Percentiles rank a stretch among this genome's conserved stretches.
These are phyloP conservation scores for Conistra vaccinii DNA, from an alignment of 2,888 invertebrate genomes.

Conservation along the genomic window DNA sequence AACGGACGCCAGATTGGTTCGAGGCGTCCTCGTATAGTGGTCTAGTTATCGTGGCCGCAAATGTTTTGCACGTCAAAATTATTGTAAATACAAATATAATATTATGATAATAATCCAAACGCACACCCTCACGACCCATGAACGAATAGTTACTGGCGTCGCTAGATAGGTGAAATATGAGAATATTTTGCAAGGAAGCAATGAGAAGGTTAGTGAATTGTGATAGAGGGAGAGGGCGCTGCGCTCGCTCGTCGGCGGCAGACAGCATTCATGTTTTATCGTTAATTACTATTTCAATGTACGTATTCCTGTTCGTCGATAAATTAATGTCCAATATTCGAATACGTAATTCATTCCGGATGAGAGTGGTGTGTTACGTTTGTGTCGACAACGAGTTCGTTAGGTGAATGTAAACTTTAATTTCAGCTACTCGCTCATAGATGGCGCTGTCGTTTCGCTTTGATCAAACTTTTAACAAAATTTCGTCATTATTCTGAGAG, in stretches of 20 bases:
- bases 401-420: conserved; percentile 61
- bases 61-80: conserved; percentile 54
- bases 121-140: conserved; percentile 81
- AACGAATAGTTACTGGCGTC: conserved; percentile 72
- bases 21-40: conserved; percentile 52
- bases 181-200: conserved; percentile 82
- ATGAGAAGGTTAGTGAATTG: conserved; percentile 90
- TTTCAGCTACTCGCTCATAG: conserved; percentile 73
- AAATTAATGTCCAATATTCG: conserved; percentile 81
- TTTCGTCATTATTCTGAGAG: conserved; percentile 84
- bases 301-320: conserved; percentile 80
- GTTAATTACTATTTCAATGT: conserved; percentile 80
- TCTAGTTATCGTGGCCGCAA: conserved; percentile 44
- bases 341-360: conserved; percentile 81
- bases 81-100: conserved; percentile 74
- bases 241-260: conserved; percentile 67
- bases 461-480: conserved; percentile 65
- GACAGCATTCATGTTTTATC: conserved; percentile 74
- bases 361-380: conserved; percentile 73
- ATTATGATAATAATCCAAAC: conserved; percentile 71
- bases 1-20: conserved; percentile 76
- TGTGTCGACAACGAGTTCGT: conserved; percentile 66
- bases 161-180: conserved; percentile 80
- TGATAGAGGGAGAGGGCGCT: conserved; percentile 78
- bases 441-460: conserved; percentile 74